Percentiles rank a stretch among this genome's conserved stretches.
Evolutionary conservation across 1,140 invertebrate species (phyloP).

Genomic region (Zaprionus lachaisei): DNA sequence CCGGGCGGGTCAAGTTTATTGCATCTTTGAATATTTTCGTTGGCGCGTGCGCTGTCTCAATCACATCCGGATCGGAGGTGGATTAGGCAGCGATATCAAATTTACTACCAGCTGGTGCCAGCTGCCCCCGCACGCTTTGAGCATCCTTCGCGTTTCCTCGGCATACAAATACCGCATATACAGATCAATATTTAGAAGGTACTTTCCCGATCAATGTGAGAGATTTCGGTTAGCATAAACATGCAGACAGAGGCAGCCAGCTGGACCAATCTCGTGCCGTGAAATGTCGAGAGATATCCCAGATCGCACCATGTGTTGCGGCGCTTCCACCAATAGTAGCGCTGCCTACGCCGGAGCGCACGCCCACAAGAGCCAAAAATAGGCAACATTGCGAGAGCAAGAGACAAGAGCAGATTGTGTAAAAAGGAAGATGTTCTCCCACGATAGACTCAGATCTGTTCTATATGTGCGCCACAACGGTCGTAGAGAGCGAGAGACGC

Average conservation of each 20-base stretch:
- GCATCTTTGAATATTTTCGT: neutral
- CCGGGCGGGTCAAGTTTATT: conserved; percentile 12
- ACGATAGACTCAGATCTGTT: conserved; percentile 53
- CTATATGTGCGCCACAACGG: conserved; percentile 44
- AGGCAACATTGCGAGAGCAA: conserved; percentile 36
- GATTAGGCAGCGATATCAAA: conserved; percentile 43
- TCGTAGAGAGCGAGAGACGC: conserved; percentile 15
- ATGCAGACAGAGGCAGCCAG: conserved; percentile 26
- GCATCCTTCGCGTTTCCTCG: conserved; percentile 22
- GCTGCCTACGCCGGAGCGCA: conserved; percentile 28
- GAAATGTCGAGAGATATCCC: conserved; percentile 37
- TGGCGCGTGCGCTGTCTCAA: conserved; percentile 32
- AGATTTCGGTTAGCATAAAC: conserved; percentile 25
- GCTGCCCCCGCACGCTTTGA: conserved; percentile 38
- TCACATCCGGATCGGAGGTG: conserved; percentile 20
- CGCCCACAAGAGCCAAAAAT: conserved; percentile 77
- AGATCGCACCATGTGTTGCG: conserved; percentile 74
- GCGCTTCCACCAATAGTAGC: conserved; percentile 68
- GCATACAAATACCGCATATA: conserved; percentile 8
- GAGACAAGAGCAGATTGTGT: conserved; percentile 10
- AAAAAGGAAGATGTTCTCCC: conserved; percentile 21
- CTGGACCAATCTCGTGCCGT: conserved; percentile 69
- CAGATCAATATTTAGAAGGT: neutral
- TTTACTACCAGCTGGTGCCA: conserved; percentile 43
- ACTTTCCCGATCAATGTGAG: conserved; percentile 7